Conservation (phyloP, 2,797 vertebrate genomes). For the Tragelaphus oryx region DNA sequence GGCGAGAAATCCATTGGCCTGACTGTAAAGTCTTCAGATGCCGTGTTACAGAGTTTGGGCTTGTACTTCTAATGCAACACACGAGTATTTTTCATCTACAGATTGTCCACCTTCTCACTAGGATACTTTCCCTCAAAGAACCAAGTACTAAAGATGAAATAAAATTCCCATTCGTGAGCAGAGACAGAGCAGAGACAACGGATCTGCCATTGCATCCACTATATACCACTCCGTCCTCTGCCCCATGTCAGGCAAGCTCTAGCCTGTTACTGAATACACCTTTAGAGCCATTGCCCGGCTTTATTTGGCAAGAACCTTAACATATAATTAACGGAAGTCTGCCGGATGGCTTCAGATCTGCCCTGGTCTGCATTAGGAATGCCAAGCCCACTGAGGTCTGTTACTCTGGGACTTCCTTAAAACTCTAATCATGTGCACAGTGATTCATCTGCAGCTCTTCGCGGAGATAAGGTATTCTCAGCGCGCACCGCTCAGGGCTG, state of each 20-base stretch:
- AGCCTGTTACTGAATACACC: background rate
- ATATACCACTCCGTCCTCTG: rapidly evolving
- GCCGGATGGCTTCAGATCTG: background rate
- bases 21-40: background rate
- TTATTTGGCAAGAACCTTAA: background rate
- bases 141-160: background rate
- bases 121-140: background rate
- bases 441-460: background rate
- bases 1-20: background rate
- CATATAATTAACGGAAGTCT: background rate
- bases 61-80: background rate
- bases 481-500: background rate
- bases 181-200: background rate
- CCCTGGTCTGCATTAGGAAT: background rate
- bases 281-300: background rate
- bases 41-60: too few species aligned
- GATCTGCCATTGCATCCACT: background rate
- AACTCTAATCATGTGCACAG: background rate
- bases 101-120: background rate
- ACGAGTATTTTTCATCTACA: background rate
- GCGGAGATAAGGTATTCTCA: background rate
- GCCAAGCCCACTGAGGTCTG: background rate
- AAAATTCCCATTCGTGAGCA: background rate
- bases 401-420: background rate
- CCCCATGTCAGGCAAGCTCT: background rate